These are phyloP conservation scores for Choreutis nemorana DNA, from an alignment of 2,888 invertebrate species.

Conservation along the genomic window DNA sequence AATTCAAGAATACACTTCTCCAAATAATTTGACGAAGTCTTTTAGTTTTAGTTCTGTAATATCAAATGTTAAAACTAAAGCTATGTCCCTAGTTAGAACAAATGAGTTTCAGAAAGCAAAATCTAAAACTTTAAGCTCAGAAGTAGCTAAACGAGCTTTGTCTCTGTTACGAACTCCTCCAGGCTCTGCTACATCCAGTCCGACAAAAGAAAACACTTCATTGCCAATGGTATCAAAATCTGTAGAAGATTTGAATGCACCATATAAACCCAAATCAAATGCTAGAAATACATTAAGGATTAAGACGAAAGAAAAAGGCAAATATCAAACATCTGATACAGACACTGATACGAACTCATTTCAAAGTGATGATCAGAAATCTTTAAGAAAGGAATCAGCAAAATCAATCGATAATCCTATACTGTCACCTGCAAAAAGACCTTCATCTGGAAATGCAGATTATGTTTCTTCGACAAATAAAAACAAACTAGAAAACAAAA, in stretches of 20 bases:
- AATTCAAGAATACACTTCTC: slow-evolving; percentile 29
- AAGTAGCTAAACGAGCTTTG: slow-evolving; percentile 34
- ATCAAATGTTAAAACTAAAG: slow-evolving; percentile 61
- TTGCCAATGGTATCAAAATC: slow-evolving; percentile 1
- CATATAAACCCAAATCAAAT: not conserved
- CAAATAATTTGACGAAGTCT: slow-evolving; percentile 27
- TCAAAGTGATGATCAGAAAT: too few species aligned
- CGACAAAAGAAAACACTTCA: slow-evolving; percentile 17
- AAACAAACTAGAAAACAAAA: slow-evolving; percentile 18
- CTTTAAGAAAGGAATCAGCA: too few species aligned
- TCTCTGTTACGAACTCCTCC: slow-evolving; percentile 38
- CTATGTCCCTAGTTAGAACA: slow-evolving; percentile 54
- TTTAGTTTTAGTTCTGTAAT: slow-evolving; percentile 51
- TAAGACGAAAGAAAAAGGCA: not conserved
- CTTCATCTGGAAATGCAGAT: slow-evolving; percentile 29
- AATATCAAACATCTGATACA: not conserved
- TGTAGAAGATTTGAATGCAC: not conserved
- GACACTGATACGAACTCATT: slow-evolving; percentile 6
- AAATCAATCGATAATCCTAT: slow-evolving; percentile 38
- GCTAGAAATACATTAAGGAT: not conserved
- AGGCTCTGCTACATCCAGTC: slow-evolving; percentile 30
- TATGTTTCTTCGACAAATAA: slow-evolving; percentile 21
- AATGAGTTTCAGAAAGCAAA: slow-evolving; percentile 31
- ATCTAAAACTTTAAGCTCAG: slow-evolving; percentile 21
- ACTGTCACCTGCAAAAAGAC: slow-evolving; percentile 42